Conservation (phyloP, 1,140 invertebrate species). For the Camponotus floridanus region DNA sequence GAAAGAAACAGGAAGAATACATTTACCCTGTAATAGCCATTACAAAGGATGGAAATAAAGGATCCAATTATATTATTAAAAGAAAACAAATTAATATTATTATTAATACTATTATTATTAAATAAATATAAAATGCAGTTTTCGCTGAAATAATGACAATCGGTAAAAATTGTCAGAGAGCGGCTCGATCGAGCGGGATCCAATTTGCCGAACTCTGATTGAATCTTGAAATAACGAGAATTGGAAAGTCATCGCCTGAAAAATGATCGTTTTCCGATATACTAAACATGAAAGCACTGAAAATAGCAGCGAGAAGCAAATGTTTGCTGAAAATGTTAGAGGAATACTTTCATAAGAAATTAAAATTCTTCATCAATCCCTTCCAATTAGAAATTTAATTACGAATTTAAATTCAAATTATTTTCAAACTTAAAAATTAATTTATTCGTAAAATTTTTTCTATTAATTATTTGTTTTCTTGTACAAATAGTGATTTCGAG, state of each 20-base stretch:
- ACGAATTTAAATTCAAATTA: too few species aligned
- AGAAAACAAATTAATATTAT: too few species aligned
- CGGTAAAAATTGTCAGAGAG: slow-evolving; percentile 39
- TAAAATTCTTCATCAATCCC: slow-evolving; percentile 7
- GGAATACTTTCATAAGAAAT: neutral
- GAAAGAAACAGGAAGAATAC: neutral
- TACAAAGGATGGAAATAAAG: neutral
- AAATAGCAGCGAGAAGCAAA: slow-evolving; percentile 20
- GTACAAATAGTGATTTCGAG: neutral
- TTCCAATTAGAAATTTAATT: neutral
- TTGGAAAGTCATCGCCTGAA: slow-evolving; percentile 56
- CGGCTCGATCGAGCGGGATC: slow-evolving; percentile 24
- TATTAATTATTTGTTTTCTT: neutral
- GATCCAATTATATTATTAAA: neutral
- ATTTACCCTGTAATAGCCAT: neutral
- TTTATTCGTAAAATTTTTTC: neutral
- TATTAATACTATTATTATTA: neutral
- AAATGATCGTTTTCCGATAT: slow-evolving; percentile 61
- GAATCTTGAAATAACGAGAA: slow-evolving; percentile 61
- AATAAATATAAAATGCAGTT: slow-evolving; percentile 48
- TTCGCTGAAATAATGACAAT: slow-evolving; percentile 44
- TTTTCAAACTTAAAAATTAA: neutral
- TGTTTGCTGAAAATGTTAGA: slow-evolving; percentile 2
- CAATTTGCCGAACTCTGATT: slow-evolving; percentile 59
- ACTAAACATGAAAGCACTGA: slow-evolving; percentile 34